Evolutionary conservation across 1,140 invertebrate species (phyloP).

Genomic region (Chionoecetes opilio): DNA sequence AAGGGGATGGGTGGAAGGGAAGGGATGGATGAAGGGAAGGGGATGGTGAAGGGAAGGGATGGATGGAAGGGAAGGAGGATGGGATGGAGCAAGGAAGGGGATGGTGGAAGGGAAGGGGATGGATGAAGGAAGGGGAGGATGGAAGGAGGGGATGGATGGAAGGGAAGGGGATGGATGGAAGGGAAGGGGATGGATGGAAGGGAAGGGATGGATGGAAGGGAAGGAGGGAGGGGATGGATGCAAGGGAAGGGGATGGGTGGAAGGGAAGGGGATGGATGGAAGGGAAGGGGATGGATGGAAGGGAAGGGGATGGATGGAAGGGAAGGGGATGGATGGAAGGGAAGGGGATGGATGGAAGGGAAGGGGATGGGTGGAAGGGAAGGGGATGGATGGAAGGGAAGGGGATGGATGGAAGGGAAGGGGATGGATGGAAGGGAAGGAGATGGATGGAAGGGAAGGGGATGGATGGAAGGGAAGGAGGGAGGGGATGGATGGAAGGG

Average conservation of each 20-base stretch:
- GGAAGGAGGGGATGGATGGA: not conserved
- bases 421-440: not conserved
- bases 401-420: not conserved
- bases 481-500: not conserved
- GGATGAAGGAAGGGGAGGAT: not conserved
- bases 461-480: not conserved
- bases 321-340: not conserved
- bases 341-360: no score
- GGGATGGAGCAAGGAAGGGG: not conserved
- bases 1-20: no score
- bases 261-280: not conserved
- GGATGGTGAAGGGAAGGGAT: not conserved
- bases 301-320: not conserved
- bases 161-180: not conserved
- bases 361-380: not conserved
- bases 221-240: no score
- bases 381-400: not conserved
- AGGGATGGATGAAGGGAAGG: not conserved
- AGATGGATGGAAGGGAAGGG: not conserved
- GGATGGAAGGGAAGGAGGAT: not conserved
- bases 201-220: no score
- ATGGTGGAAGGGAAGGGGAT: no score
- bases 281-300: not conserved
- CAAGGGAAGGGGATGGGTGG: not conserved
- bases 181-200: not conserved